Percentiles rank a stretch among this genome's conserved stretches.
phyloP scores from a whole-genome alignment of 2,888 invertebrate genomes.

The Pseudococcus jackbeardsleyi region DNA sequence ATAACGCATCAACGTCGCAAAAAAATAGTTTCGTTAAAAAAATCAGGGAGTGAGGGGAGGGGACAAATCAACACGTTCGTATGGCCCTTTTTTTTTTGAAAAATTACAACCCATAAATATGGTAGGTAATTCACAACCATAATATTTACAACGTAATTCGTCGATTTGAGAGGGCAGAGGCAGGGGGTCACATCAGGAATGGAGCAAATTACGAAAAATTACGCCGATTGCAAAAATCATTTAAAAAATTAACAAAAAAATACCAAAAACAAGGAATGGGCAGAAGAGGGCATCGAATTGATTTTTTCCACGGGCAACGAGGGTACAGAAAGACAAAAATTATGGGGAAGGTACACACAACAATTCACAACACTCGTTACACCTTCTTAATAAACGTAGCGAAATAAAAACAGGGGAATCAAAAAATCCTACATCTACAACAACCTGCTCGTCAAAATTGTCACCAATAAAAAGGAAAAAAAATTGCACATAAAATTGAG shows the following conservation, averaged over 20 bases:
- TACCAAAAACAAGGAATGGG: too few relatives aligned
- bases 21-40: neutral
- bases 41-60: neutral
- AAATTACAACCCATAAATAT: constrained; percentile 23
- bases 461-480: neutral
- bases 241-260: too few relatives aligned
- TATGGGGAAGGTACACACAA: neutral
- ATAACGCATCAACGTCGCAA: neutral
- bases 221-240: neutral
- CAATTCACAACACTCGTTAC: constrained; percentile 13
- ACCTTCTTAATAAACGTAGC: neutral
- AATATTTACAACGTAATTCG: neutral
- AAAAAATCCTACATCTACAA: neutral
- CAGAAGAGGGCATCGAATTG: neutral
- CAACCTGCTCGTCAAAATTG: neutral
- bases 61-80: neutral
- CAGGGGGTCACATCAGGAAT: neutral
- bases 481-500: neutral
- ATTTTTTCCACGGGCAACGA: neutral
- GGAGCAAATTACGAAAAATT: neutral
- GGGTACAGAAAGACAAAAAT: neutral
- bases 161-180: neutral
- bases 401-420: neutral
- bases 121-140: constrained; percentile 49
- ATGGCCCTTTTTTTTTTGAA: neutral